Conservation (phyloP, 2,888 invertebrate species). For the Reticulitermes lucifugus region DNA sequence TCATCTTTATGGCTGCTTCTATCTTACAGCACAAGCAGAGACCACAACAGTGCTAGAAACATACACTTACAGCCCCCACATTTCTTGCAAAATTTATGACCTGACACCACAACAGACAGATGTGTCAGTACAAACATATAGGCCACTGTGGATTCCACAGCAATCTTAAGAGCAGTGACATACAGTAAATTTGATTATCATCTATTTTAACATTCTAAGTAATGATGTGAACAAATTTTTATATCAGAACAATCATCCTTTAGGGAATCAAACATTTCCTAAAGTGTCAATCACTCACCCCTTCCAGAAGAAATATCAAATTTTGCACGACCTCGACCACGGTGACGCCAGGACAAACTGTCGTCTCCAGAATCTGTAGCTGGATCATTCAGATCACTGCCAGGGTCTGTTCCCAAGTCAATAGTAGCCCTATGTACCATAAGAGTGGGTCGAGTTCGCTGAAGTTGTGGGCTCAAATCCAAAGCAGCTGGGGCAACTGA, state of each 20-base stretch:
- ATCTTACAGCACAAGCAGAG: too few species aligned
- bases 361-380: conserved; percentile 55
- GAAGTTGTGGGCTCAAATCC: background rate
- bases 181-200: too few species aligned
- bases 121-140: too few species aligned
- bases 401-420: conserved; percentile 62
- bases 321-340: background rate
- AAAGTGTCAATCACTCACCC: conserved; percentile 19
- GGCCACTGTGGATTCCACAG: too few species aligned
- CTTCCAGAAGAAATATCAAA: conserved; percentile 17
- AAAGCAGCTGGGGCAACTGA: background rate
- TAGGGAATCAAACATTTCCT: background rate
- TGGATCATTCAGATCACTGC: conserved; percentile 52
- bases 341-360: conserved; percentile 49
- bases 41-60: too few species aligned
- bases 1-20: too few species aligned
- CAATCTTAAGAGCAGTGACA: too few species aligned
- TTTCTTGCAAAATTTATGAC: too few species aligned
- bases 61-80: too few species aligned
- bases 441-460: conserved; percentile 18
- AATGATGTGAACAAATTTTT: too few species aligned
- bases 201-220: too few species aligned
- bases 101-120: too few species aligned
- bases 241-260: background rate
- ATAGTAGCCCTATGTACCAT: conserved; percentile 62